Evolutionary conservation across 2,797 vertebrate species (phyloP), one percentile per base, ranked within the genome.

Genomic region (Myripristis jacobus): DNA sequence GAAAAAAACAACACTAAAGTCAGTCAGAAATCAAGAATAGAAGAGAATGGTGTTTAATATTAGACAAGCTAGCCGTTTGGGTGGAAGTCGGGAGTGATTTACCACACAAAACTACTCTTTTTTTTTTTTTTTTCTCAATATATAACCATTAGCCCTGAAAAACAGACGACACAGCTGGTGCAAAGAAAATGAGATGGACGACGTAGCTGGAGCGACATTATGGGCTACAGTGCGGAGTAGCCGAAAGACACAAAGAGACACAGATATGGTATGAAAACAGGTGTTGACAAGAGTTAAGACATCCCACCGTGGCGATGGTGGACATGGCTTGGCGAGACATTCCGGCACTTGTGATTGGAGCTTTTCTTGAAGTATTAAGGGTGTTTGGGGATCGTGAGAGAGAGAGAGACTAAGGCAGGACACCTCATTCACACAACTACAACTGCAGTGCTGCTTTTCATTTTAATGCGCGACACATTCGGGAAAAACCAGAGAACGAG

Each of bases 261-360:
- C 51, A 55, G 12, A 60, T 53, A 25, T 70, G 83, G 56, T 41
- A 60, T 80, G 90, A 86, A 79, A 90, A 90, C 82, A 46, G 82
- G 87, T 75, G 73, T 29, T 76, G 58, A 88, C 73, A 71, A 85
- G 73, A 91, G 84, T 93, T 92, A 93, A 94, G 92, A 93, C 92
- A 83, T 88, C 87, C 90, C 91, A 90, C 88, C 75, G 16, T 48
- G 77, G 73, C 70, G 54, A 82, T 47, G 80, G 90, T 81, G 81
- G 90, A 89, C 87, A 89, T 92, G 91, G 92, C 91, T 93, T 92
- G 87, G 89, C 83, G 84, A 93, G 88, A 92, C 90, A 89, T 91
- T 94, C 90, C 86, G 93, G 94, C 92, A 94, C 94, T 94, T 94
- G 92, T 93, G 91, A 92, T 92, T 89, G 86, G 88, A 89, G 79